Conservation (phyloP, 1,140 invertebrate genomes). For the Pararge aegeria region DNA sequence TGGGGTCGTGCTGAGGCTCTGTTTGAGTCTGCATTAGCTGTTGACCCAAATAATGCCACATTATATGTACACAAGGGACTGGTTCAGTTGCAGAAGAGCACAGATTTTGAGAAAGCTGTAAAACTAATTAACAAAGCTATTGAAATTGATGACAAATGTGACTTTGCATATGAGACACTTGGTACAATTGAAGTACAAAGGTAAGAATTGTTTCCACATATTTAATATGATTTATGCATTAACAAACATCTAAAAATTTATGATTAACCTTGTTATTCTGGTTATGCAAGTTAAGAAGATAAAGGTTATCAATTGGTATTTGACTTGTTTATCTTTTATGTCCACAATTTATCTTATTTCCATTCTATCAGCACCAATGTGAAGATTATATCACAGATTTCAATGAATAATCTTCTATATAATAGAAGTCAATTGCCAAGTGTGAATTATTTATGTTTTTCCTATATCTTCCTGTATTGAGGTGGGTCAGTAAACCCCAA, state of each 20-base stretch:
- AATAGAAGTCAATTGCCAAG: too few species aligned
- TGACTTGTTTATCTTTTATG: constrained; percentile 10
- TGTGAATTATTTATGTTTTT: too few species aligned
- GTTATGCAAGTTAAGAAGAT: constrained; percentile 9
- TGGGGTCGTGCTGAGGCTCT: constrained; percentile 90
- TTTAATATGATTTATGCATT: neutral
- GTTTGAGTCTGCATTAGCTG: constrained; percentile 89
- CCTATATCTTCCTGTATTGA: too few species aligned
- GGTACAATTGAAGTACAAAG: constrained; percentile 96
- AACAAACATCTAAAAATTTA: neutral
- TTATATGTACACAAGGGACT: constrained; percentile 93
- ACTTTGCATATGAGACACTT: constrained; percentile 96
- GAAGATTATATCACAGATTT: neutral
- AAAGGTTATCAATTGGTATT: constrained; percentile 19
- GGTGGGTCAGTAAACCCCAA: too few species aligned
- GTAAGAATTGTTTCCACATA: constrained; percentile 78
- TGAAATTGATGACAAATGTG: constrained; percentile 93
- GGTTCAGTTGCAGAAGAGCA: constrained; percentile 90
- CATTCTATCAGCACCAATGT: neutral
- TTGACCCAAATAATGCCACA: constrained; percentile 92
- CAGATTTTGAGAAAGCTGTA: constrained; percentile 89
- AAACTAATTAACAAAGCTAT: constrained; percentile 91
- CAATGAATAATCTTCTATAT: neutral
- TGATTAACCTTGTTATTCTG: constrained; percentile 11
- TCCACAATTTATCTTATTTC: constrained; percentile 15